These are phyloP conservation scores for Himalopsyche kuldschensis DNA, from an alignment of 2,888 invertebrate species.

Conservation along the genomic window DNA sequence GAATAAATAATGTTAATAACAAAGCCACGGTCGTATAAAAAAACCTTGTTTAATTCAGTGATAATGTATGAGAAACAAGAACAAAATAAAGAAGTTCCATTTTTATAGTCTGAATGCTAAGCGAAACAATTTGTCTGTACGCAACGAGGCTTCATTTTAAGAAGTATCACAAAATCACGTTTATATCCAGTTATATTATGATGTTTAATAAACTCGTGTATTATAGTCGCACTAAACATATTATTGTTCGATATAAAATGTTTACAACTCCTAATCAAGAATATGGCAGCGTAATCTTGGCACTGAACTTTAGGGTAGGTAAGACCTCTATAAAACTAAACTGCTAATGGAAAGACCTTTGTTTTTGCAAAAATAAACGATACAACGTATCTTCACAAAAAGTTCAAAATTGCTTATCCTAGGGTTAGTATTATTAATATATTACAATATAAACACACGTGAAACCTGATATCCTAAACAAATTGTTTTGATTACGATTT, in stretches of 20 bases:
- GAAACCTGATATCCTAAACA: background rate
- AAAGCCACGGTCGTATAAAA: too few species aligned
- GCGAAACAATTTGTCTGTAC: too few species aligned
- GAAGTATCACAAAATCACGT: too few species aligned
- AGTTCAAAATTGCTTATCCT: background rate
- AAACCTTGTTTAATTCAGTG: too few species aligned
- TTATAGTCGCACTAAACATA: too few species aligned
- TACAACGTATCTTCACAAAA: background rate
- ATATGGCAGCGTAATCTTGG: background rate
- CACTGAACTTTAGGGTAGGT: background rate
- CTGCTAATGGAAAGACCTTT: slow-evolving; percentile 30
- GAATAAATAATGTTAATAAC: too few species aligned
- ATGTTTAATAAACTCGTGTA: too few species aligned
- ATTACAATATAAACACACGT: background rate
- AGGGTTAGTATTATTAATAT: background rate
- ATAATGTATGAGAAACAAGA: too few species aligned
- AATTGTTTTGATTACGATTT: background rate
- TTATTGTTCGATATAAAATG: background rate
- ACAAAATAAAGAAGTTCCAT: too few species aligned
- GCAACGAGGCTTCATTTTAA: too few species aligned
- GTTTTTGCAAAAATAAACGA: slow-evolving; percentile 19
- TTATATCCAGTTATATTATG: too few species aligned
- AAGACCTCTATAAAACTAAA: slow-evolving; percentile 19
- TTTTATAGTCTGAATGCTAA: too few species aligned
- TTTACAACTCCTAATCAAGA: background rate